These are phyloP conservation scores for Muntiacus reevesi DNA, from an alignment of 2,113 vertebrate genomes.

Conservation along the genomic window DNA sequence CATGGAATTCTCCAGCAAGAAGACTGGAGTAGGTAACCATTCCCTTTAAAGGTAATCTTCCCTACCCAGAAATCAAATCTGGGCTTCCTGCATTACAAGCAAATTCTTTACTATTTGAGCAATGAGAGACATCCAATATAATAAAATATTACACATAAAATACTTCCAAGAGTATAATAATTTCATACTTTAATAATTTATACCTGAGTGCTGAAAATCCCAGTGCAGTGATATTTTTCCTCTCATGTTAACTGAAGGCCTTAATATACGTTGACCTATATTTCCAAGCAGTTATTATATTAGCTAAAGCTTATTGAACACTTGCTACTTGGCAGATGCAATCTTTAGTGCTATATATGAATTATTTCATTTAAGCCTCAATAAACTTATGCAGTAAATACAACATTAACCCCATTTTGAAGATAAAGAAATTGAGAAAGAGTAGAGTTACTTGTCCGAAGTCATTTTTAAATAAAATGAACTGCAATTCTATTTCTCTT, in stretches of 20 bases:
- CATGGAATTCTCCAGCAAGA: background rate
- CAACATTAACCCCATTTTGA: background rate
- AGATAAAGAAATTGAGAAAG: background rate
- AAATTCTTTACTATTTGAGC: background rate
- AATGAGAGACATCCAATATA: background rate
- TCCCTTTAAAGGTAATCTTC: background rate
- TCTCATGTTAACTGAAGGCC: background rate
- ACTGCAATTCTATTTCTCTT: background rate
- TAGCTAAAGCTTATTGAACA: background rate
- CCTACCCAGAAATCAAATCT: background rate
- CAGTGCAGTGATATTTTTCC: background rate
- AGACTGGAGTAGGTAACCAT: background rate
- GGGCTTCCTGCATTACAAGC: background rate
- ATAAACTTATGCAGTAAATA: background rate
- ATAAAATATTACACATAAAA: background rate
- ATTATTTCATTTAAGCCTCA: background rate
- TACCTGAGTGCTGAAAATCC: background rate
- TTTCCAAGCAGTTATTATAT: background rate
- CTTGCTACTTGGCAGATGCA: background rate
- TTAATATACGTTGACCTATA: background rate
- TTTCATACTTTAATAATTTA: background rate
- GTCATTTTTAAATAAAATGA: background rate
- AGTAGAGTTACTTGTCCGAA: background rate
- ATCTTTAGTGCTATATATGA: background rate
- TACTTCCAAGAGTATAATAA: background rate